Base-by-base conservation (phyloP, 2,888 invertebrate species). In the Idaea aversata region DNA sequence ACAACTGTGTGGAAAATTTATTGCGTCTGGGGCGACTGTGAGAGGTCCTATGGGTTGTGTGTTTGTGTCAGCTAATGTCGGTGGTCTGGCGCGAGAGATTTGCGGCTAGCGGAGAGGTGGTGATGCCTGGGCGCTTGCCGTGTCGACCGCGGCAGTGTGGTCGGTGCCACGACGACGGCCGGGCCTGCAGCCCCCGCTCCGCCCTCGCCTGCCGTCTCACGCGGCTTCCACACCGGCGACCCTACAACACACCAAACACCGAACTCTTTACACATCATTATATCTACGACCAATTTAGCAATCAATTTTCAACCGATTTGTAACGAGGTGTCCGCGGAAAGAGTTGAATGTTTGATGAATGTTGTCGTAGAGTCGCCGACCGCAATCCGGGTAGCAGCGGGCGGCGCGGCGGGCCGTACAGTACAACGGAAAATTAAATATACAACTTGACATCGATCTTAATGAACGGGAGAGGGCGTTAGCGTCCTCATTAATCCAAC, bases 161-260 rank as follows among this genome's bases (percentile, higher is more conserved):
- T 90, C 78, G 88, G 87, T 77, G 88, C 88, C 61, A 62, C 72
- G 67, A 13, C 63, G 63, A 65, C 76, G 78, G 63, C 77, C 78
- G 63, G 77, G 79, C 65, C 77, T 76, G 66, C 66, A 75, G 66
- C 75, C 80, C 79, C 80, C 72, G 77, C 73, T 70, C 79, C 79
- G 88, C 90, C 90, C 91, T 94, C 94, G 92, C 93, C 92, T 94
- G 93, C 92, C 94, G 94, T 95, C 94, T 98, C 98, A 94, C 98
- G 96, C 94, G 98, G 98, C 95, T 98, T 98, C 98, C 98, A 99
- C 94, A 99, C 97, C 92, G 99, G 99, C 93, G 98, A 98, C 94
- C 98, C 98, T 96, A 96, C 94, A 95, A 96, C 95, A 94, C 94
- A 95, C 91, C 93, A 93, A 93, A 93, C 93, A 93, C 93, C 93